Conservation (phyloP, 2,113 vertebrate species). For the Coregonus clupeaformis region DNA sequence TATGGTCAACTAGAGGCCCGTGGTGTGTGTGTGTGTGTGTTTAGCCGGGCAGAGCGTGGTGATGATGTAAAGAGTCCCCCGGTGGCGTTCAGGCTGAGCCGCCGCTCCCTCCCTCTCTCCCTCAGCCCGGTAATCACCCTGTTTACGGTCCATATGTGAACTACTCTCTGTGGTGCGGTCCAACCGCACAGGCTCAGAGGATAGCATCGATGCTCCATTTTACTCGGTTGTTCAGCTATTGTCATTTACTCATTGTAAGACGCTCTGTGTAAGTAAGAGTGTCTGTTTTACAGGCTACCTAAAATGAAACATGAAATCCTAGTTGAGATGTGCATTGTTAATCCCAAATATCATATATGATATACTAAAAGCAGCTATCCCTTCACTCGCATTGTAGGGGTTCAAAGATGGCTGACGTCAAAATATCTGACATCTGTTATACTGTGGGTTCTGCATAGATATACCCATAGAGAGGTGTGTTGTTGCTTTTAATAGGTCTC, state of each 20-base stretch:
- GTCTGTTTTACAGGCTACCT: background rate
- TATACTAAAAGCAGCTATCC: background rate
- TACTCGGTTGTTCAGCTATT: background rate
- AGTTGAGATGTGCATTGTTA: background rate
- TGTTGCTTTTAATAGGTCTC: background rate
- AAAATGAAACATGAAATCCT: slow-evolving; percentile 10
- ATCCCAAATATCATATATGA: background rate
- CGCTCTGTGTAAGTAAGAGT: background rate
- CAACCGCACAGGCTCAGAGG: slow-evolving; percentile 50
- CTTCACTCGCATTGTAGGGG: background rate
- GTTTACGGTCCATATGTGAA: slow-evolving; percentile 79
- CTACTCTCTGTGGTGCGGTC: slow-evolving; percentile 24
- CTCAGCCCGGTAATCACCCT: slow-evolving; percentile 74
- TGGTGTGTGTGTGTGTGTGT: slow-evolving; percentile 52
- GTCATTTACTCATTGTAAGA: background rate
- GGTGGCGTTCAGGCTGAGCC: slow-evolving; percentile 73
- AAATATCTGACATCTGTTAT: slow-evolving; percentile 57
- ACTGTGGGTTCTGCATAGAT: slow-evolving; percentile 30
- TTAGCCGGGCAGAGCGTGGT: slow-evolving; percentile 66
- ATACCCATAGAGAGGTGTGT: background rate
- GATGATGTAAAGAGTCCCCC: slow-evolving; percentile 76
- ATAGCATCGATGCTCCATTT: slow-evolving; percentile 27
- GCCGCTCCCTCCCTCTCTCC: slow-evolving; percentile 27
- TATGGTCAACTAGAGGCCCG: slow-evolving; percentile 69
- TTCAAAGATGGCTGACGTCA: slow-evolving; percentile 40